These are phyloP conservation scores for Chrysopa pallens DNA, from an alignment of 1,140 invertebrate species.

Conservation along the genomic window DNA sequence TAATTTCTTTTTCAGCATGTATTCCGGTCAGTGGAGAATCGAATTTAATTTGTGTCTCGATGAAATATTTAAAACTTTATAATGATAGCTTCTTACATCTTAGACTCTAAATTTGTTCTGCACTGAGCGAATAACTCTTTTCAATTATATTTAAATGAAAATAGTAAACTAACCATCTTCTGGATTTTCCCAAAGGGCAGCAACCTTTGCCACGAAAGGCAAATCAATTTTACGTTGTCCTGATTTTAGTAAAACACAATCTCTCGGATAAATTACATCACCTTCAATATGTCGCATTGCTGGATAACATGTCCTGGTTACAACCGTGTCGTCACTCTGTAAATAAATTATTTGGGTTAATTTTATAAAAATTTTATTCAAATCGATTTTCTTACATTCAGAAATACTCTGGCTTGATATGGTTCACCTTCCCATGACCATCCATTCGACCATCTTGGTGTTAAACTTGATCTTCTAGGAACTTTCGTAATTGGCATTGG, in stretches of 20 bases:
- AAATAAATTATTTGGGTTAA: constrained; percentile 10
- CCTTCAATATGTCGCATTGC: constrained; percentile 71
- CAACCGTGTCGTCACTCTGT: constrained; percentile 64
- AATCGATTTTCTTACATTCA: constrained; percentile 49
- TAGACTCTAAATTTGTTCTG: too few relatives aligned
- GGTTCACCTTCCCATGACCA: constrained; percentile 81
- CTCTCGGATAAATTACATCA: constrained; percentile 67
- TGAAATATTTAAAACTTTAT: too few relatives aligned
- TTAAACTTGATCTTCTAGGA: constrained; percentile 24
- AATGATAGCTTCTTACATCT: too few relatives aligned
- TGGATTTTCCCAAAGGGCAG: constrained; percentile 85
- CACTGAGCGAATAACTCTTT: too few relatives aligned
- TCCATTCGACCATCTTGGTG: constrained; percentile 74
- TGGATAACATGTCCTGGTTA: constrained; percentile 63
- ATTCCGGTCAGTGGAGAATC: neutral
- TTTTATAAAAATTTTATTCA: neutral
- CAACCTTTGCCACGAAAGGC: constrained; percentile 87
- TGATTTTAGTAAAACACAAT: constrained; percentile 79
- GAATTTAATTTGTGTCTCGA: too few relatives aligned
- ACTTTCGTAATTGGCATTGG: constrained; percentile 18
- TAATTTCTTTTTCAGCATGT: neutral
- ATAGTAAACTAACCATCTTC: constrained; percentile 52
- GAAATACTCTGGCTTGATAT: constrained; percentile 65
- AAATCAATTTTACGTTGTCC: constrained; percentile 67
- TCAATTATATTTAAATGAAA: neutral